Base-by-base conservation (phyloP, 2,888 invertebrate genomes). In the Noctua fimbriata region DNA sequence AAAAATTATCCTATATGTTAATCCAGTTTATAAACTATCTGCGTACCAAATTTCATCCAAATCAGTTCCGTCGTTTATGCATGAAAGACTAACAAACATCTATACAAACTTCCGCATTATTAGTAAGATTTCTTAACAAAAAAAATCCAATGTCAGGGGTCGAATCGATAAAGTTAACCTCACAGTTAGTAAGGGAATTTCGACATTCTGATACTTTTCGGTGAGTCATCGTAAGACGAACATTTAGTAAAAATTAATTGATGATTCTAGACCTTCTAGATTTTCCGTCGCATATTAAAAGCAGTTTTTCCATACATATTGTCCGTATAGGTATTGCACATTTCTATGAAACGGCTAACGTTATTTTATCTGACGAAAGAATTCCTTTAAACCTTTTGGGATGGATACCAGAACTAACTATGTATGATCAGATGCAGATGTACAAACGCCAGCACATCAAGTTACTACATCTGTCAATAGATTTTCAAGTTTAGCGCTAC, bases 131-230 rank as follows among this genome's bases (percentile, higher is more conserved):
- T 47, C 36, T 28, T 52, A 16, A 55, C 28, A 70, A 28, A 60
- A 79, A 36, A 78, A 70, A 44, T 4, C 18, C 14, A 69, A 69
- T 28, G 36, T n/a, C 73, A 49, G 16, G 44, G 58, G 41, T 60
- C 73, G 52, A 52, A 79, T 73, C 63, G 79, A 78, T 78, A 78
- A 78, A 28, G 66, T 1, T 10, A 49, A 44, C 18, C 12, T 47
- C 60, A 47, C 32, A 28, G 67, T 71, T 52, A 32, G 14, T 5
- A 2, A 24, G 7, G 0, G 41, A 18, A 14, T 14, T 49, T 65
- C 36, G 49, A 18, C 21, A 16, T 44, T n/a, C 12, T 28, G 32
- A 21, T 0, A 7, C 24, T 79, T 44, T 65, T 66, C 24, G 41
- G 24, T 66, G 14, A 24, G 24, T 41, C 41, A 66, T 41, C 14